Evolutionary conservation across 2,888 invertebrate species (phyloP).

Genomic region (Cerastis leucographa): DNA sequence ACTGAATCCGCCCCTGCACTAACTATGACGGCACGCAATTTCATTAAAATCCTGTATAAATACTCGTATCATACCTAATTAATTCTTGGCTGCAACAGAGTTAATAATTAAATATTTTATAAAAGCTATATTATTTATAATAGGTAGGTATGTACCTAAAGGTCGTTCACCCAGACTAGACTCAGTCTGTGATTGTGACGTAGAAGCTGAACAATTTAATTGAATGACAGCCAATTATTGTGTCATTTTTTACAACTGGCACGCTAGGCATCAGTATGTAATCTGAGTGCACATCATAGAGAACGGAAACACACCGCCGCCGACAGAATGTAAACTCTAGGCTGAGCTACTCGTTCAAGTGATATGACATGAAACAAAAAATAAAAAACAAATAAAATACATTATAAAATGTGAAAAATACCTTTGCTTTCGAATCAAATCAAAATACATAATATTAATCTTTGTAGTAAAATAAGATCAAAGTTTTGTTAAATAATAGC

Average conservation of each 20-base stretch:
- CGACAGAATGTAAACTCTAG: not conserved
- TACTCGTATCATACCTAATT: not conserved
- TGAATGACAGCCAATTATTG: slow-evolving; percentile 12
- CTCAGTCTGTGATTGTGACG: not conserved
- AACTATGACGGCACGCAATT: not conserved
- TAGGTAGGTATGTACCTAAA: not conserved
- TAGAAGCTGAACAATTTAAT: slow-evolving; percentile 8
- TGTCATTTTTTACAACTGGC: slow-evolving; percentile 4
- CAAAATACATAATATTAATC: too few relatives aligned
- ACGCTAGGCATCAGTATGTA: not conserved
- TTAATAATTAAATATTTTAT: not conserved
- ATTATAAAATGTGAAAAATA: too few relatives aligned
- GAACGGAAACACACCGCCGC: not conserved
- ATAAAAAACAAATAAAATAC: too few relatives aligned
- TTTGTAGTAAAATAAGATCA: too few relatives aligned
- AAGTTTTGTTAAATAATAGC: too few relatives aligned
- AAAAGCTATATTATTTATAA: not conserved
- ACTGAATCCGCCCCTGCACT: not conserved
- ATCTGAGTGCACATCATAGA: not conserved
- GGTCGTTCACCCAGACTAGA: slow-evolving; percentile 2
- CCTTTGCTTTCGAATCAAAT: too few relatives aligned
- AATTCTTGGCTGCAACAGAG: not conserved
- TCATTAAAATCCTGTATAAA: not conserved
- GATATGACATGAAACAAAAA: too few relatives aligned
- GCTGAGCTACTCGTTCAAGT: not conserved